Evolutionary conservation across 2,113 vertebrate species (phyloP).

Genomic region (Crotophaga sulcirostris): DNA sequence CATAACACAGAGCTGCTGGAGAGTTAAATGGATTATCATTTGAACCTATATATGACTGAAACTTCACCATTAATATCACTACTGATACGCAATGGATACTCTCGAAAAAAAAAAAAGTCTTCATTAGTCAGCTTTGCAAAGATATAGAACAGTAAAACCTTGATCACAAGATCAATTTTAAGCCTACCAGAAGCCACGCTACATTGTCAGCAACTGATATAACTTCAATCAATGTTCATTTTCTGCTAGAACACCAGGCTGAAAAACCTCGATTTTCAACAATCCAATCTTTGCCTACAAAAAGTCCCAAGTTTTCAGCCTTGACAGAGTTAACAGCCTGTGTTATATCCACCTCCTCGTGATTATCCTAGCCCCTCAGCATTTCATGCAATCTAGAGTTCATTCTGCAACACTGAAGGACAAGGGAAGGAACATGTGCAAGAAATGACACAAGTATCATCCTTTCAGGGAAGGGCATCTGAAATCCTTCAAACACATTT

Average conservation of each 20-base stretch:
- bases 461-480: background rate
- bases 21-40: background rate
- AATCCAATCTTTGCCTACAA: background rate
- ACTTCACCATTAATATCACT: background rate
- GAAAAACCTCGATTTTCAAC: background rate
- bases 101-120: background rate
- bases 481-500: background rate
- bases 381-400: background rate
- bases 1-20: background rate
- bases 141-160: background rate
- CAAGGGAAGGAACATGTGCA: background rate
- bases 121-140: background rate
- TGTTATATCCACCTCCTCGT: background rate
- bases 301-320: background rate
- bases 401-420: background rate
- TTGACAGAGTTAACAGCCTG: background rate
- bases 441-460: accelerated
- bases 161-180: background rate
- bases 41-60: background rate
- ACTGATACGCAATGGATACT: background rate
- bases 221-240: background rate
- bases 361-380: background rate
- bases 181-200: background rate
- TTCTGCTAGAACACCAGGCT: background rate
- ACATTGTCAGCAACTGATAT: background rate